These are phyloP conservation scores for Dermolepida albohirtum DNA, from an alignment of 2,888 invertebrate genomes.

Conservation along the genomic window DNA sequence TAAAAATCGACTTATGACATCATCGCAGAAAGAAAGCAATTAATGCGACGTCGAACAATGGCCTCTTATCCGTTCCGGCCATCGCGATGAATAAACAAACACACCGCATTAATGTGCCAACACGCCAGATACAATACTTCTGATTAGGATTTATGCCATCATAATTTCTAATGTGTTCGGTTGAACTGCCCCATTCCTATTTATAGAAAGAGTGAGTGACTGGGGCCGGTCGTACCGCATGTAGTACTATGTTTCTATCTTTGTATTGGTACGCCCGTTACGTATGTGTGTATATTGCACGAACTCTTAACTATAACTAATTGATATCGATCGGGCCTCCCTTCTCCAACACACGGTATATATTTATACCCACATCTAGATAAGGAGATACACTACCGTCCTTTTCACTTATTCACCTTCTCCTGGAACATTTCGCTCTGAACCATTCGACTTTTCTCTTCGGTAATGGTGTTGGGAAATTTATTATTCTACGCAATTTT, in stretches of 20 bases:
- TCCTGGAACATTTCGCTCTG: not conserved
- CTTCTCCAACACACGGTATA: conserved; percentile 38
- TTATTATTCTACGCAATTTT: conserved; percentile 5
- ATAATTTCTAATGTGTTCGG: conserved; percentile 61
- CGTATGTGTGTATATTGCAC: conserved; percentile 27
- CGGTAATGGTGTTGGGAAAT: conserved; percentile 15
- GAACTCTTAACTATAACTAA: conserved; percentile 44
- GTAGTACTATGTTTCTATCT: conserved; percentile 16
- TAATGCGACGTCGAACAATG: conserved; percentile 56
- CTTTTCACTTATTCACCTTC: conserved; percentile 37
- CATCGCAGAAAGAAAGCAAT: conserved; percentile 51
- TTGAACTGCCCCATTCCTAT: conserved; percentile 56
- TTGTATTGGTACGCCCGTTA: not conserved
- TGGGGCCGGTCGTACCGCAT: conserved; percentile 35
- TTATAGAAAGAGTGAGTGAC: conserved; percentile 50
- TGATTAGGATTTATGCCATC: conserved; percentile 61
- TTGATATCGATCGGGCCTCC: conserved; percentile 44
- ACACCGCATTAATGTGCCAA: conserved; percentile 53
- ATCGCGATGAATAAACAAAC: conserved; percentile 59
- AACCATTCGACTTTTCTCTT: conserved; percentile 7
- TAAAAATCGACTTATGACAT: conserved; percentile 9
- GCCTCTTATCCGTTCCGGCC: conserved; percentile 55
- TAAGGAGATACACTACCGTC: conserved; percentile 34
- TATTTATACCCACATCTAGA: conserved; percentile 36
- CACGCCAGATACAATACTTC: conserved; percentile 55